Conservation (phyloP, 2,113 vertebrate species). For the Gallinago jamesoni region DNA sequence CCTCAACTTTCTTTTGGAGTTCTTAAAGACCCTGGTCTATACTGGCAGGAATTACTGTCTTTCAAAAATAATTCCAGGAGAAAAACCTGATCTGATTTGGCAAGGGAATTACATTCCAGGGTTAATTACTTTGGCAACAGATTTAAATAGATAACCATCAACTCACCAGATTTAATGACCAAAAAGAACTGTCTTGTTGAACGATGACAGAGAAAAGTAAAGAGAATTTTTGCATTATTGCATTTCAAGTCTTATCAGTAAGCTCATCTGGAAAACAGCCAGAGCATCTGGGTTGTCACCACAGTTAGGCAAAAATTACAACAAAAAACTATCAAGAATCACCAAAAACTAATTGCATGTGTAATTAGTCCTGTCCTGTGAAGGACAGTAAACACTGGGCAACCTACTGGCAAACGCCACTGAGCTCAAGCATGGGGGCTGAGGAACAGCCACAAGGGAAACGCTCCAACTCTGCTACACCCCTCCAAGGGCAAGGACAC, state of each 20-base stretch:
- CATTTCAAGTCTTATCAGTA: neutral
- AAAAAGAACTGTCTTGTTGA: neutral
- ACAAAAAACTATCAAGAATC: neutral
- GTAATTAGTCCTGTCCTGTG: neutral
- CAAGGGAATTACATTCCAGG: neutral
- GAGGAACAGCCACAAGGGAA: neutral
- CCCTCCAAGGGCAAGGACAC: neutral
- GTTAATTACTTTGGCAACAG: conserved; percentile 38
- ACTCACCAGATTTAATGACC: neutral
- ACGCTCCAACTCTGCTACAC: fast-evolving
- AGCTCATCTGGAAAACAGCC: neutral
- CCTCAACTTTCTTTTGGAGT: neutral
- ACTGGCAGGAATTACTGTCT: neutral
- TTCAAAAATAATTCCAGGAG: neutral
- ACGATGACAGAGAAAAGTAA: neutral
- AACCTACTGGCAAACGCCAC: neutral
- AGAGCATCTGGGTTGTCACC: neutral
- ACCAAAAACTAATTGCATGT: neutral
- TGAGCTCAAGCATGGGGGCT: neutral
- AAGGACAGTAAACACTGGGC: neutral
- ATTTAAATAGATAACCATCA: neutral
- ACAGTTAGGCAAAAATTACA: neutral
- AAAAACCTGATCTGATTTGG: neutral
- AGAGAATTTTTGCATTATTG: neutral
- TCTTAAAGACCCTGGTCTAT: neutral